Conservation (phyloP, 2,888 invertebrate genomes). For the Cosmorhoe ocellata region DNA sequence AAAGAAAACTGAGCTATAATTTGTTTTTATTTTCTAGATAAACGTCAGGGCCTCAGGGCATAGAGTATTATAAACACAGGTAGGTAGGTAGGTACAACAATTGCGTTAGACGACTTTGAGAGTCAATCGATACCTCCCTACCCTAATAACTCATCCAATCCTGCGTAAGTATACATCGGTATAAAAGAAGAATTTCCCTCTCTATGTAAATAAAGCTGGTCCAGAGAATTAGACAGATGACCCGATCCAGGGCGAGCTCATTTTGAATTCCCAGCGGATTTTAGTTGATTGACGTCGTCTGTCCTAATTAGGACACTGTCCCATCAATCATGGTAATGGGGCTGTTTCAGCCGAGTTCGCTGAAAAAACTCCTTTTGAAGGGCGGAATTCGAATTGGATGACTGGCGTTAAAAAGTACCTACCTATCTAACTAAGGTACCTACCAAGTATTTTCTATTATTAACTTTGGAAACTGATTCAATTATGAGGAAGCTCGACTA, state of each 20-base stretch:
- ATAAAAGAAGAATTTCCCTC: too few relatives aligned
- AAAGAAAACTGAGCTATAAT: too few relatives aligned
- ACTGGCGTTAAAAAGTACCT: background rate
- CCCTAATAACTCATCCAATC: too few relatives aligned
- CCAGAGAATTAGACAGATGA: slow-evolving; percentile 42
- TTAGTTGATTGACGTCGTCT: slow-evolving; percentile 55
- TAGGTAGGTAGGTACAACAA: too few relatives aligned
- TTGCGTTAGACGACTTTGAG: too few relatives aligned
- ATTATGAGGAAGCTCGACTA: too few relatives aligned
- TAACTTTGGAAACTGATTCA: too few relatives aligned
- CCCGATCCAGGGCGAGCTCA: slow-evolving; percentile 40
- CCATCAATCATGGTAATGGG: slow-evolving; percentile 65
- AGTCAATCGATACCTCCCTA: too few relatives aligned
- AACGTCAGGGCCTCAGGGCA: too few relatives aligned
- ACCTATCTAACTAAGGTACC: background rate
- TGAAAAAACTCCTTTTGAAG: slow-evolving; percentile 36
- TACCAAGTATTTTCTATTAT: background rate
- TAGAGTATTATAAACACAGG: too few relatives aligned
- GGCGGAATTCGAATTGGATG: slow-evolving; percentile 18
- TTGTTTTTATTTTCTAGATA: too few relatives aligned
- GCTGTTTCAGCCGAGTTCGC: slow-evolving; percentile 40
- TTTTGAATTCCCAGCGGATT: slow-evolving; percentile 50
- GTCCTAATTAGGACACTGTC: slow-evolving; percentile 59
- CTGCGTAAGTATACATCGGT: too few relatives aligned
- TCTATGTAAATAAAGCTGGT: slow-evolving; percentile 9